Evolutionary conservation across 2,797 vertebrate genomes (phyloP).

Genomic region (Mallotus villosus): DNA sequence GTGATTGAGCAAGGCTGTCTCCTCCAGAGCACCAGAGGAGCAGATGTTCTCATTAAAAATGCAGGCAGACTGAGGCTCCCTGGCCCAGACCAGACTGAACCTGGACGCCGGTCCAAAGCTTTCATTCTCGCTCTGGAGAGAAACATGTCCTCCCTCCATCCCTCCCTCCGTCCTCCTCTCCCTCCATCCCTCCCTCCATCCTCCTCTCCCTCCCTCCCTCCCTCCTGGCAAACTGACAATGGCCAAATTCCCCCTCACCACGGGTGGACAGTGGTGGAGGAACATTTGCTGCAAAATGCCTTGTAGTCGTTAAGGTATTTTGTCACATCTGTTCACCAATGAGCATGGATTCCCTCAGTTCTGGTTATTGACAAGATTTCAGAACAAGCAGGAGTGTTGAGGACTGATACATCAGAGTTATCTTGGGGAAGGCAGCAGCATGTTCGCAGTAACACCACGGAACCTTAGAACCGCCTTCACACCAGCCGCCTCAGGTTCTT

Average conservation of each 20-base stretch:
- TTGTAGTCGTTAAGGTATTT: conserved; percentile 46
- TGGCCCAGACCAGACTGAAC: conserved; percentile 61
- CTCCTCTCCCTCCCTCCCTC: conserved; percentile 45
- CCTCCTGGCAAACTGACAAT: conserved; percentile 59
- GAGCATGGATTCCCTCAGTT: conserved; percentile 26
- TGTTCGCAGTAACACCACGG: no score
- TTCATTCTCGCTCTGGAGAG: conserved; percentile 59
- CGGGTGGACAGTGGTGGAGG: conserved; percentile 51
- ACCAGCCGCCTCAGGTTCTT: no score
- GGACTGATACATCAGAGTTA: no score
- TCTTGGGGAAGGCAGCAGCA: not conserved
- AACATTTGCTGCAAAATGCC: conserved; percentile 62
- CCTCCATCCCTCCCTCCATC: conserved; percentile 60
- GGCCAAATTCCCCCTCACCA: conserved; percentile 45
- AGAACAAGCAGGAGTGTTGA: no score
- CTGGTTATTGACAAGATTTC: not conserved
- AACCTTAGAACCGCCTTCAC: no score
- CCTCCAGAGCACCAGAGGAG: conserved; percentile 74
- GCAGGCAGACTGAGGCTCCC: conserved; percentile 75
- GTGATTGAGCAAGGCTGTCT: conserved; percentile 78
- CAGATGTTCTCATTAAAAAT: conserved; percentile 86
- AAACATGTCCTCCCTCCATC: not conserved
- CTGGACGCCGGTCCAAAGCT: conserved; percentile 75
- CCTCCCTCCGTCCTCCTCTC: conserved; percentile 37
- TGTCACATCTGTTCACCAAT: conserved; percentile 42